Evolutionary conservation across 2,888 invertebrate genomes (phyloP).

Genomic region (Lochmaea crataegi): DNA sequence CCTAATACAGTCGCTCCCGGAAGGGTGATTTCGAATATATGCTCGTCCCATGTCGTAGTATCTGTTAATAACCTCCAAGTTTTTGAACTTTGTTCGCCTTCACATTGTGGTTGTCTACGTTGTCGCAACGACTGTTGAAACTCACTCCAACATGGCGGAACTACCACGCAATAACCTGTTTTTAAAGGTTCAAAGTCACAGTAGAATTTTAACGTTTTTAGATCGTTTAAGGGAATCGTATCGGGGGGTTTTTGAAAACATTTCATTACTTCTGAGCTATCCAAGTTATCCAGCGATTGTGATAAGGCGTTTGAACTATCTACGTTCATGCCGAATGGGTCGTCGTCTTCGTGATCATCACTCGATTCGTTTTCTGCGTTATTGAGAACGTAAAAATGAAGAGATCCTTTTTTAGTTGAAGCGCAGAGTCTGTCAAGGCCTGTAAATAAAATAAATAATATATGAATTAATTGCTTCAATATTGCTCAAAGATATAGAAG

Average conservation of each 20-base stretch:
- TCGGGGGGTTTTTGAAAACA: slow-evolving; percentile 61
- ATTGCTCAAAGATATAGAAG: too few species aligned
- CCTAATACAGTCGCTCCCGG: slow-evolving; percentile 82
- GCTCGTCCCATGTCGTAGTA: slow-evolving; percentile 92
- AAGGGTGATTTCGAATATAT: slow-evolving; percentile 88
- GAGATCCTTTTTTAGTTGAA: slow-evolving; percentile 81
- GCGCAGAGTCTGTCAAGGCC: slow-evolving; percentile 87
- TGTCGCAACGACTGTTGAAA: slow-evolving; percentile 92
- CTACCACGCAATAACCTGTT: slow-evolving; percentile 80
- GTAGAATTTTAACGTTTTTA: slow-evolving; percentile 76
- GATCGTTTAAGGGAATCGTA: slow-evolving; percentile 55
- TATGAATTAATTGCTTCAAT: too few species aligned
- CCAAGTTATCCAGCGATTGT: slow-evolving; percentile 51
- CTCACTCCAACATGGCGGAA: slow-evolving; percentile 94
- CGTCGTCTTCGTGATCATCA: slow-evolving; percentile 80
- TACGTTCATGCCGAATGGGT: slow-evolving; percentile 60
- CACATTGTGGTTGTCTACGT: slow-evolving; percentile 84
- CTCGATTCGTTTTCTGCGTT: slow-evolving; percentile 78
- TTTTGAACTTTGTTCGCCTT: slow-evolving; percentile 77
- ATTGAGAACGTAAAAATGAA: slow-evolving; percentile 85
- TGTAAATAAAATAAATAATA: slow-evolving; percentile 51
- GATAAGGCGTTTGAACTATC: slow-evolving; percentile 40
- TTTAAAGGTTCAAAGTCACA: slow-evolving; percentile 80
- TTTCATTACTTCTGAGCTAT: slow-evolving; percentile 53
- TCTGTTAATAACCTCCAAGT: slow-evolving; percentile 92